Conservation (phyloP, 2,113 vertebrate genomes). For the Cololabis saira region DNA sequence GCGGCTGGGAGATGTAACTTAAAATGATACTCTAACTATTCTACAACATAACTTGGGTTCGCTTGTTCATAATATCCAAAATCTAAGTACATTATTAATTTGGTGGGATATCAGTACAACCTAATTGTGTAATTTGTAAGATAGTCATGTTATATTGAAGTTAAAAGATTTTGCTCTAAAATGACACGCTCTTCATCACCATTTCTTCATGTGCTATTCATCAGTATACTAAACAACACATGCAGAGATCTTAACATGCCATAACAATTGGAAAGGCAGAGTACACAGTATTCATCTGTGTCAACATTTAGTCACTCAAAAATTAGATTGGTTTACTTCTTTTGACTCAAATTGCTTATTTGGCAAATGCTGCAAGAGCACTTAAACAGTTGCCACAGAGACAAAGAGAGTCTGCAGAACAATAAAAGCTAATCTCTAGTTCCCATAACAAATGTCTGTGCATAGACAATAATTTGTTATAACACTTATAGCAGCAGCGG, state of each 20-base stretch:
- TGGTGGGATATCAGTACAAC: conserved; percentile 8
- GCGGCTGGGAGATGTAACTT: neutral
- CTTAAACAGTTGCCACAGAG: conserved; percentile 38
- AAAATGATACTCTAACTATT: conserved; percentile 11
- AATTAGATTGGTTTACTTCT: conserved; percentile 58
- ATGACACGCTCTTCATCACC: neutral
- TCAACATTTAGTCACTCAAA: conserved; percentile 41
- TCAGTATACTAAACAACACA: conserved; percentile 9
- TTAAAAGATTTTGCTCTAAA: conserved; percentile 9
- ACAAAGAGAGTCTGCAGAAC: conserved; percentile 24
- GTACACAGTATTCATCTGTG: conserved; percentile 37
- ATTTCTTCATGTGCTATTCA: neutral
- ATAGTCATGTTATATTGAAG: conserved; percentile 12
- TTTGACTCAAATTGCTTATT: conserved; percentile 36
- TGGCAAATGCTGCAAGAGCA: conserved; percentile 21
- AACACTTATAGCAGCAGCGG: neutral
- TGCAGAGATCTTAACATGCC: conserved; percentile 16
- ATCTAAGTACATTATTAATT: conserved; percentile 7
- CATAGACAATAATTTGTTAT: neutral
- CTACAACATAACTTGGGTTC: conserved; percentile 5
- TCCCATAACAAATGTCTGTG: conserved; percentile 1
- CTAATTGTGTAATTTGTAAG: conserved; percentile 4
- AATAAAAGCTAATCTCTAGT: conserved; percentile 40
- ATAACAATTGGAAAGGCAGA: conserved; percentile 1
- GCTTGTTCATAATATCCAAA: conserved; percentile 4